These are phyloP conservation scores for Conomelus anceps DNA, from an alignment of 2,888 invertebrate genomes.

Conservation along the genomic window DNA sequence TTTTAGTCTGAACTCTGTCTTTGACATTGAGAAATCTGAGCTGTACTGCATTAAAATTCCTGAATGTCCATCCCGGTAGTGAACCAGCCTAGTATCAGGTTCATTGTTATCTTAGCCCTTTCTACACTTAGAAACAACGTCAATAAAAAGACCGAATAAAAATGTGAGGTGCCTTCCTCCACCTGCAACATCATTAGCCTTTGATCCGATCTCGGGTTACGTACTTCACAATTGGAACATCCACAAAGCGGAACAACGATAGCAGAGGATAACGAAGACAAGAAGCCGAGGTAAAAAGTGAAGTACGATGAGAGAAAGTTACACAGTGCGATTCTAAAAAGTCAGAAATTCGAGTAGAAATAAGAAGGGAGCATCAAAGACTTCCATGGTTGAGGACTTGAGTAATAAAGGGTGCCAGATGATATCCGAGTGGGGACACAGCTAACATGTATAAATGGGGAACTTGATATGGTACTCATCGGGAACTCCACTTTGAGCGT, in stretches of 20 bases:
- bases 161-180: neutral
- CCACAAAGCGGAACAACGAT: neutral
- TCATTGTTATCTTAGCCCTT: neutral
- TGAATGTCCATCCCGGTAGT: neutral
- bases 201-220: neutral
- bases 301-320: neutral
- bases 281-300: neutral
- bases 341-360: neutral
- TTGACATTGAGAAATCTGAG: too few species aligned
- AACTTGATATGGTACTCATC: neutral
- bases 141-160: neutral
- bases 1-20: too few species aligned
- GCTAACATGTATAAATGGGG: neutral
- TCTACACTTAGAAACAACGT: neutral
- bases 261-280: neutral
- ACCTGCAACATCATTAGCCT: neutral
- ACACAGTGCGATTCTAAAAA: neutral
- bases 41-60: neutral
- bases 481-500: neutral
- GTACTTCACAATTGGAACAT: neutral
- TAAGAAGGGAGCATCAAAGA: neutral
- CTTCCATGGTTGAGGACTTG: neutral
- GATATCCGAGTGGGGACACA: neutral
- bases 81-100: neutral
- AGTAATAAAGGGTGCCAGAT: neutral